Evolutionary conservation across 2,113 vertebrate species (phyloP), one percentile per base, ranked within the genome.

Genomic region (Pionites leucogaster): DNA sequence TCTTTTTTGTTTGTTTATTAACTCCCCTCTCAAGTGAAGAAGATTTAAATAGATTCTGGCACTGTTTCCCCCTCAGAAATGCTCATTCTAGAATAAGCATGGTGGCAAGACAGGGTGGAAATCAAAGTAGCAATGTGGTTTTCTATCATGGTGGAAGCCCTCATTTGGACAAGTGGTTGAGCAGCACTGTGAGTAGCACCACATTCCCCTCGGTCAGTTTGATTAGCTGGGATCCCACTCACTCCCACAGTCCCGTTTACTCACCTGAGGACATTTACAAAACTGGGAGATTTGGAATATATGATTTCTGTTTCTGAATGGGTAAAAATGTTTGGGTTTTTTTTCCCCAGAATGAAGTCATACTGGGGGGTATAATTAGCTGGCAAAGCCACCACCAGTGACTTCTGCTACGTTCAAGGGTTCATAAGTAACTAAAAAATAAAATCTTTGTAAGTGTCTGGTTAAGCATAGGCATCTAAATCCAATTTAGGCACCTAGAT

Each of bases 51-150:
- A 33, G 6, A 16, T 69, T 49, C 47, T 64, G 41, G 42, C 23
- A 68, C 19, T 31, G 29, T 0, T 53, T 25, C 35, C 41, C 8
- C 19, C 35, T 52, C 1, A 1, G 57, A 44, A 50, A 7, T 8
- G 8, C 7, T 27, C 15, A 3, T 49, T 79, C 23, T 8, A 33
- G 25, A 37, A 55, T 27, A 22, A 60, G 28, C 14, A 4, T 1
- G 4, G 37, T 0, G 1, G 63, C 10, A 44, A 65, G 28, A 68
- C 47, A 72, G 42, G 18, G 28, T 55, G 47, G 31, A 59, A 86
- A 71, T 31, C 47, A 35, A 35, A 87, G 50, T 44, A 60, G 24
- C 68, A 72, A 41, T 8, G 9, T 0, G 3, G 5, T 91, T 86
- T 69, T 50, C n/a, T 67, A 33, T 20, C 31, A 7, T 0, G 0